Evolutionary conservation across 2,888 invertebrate genomes (phyloP), one percentile per base, ranked within the genome.

Genomic region (Macrophya alboannulata): DNA sequence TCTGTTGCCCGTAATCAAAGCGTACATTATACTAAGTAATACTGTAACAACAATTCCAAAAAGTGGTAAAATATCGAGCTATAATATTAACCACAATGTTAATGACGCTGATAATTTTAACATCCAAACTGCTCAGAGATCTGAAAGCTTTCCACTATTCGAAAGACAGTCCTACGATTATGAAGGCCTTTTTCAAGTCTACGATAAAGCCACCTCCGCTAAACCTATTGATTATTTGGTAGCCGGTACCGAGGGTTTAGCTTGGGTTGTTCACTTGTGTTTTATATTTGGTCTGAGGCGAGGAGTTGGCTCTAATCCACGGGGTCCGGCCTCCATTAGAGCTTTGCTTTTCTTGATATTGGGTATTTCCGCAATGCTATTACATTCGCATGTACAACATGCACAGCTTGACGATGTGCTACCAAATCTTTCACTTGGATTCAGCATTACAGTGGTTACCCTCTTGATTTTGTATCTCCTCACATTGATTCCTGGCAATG

Each of bases 191-290:
- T 21, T 17, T 15, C 31, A 94, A 87, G 92, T 93, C 77, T 91
- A 94, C 68, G 94, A 94, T 88, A 91, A 93, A 84, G 93, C 96
- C 86, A 95, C 95, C 48, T 90, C 92, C 68, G 92, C 91, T 15
- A 92, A 92, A 90, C 95, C 96, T 12, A 95, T 97, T 84, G 97
- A 97, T 92, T 96, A 97, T 91, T 95, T 98, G 71, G 94, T 96
- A 74, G 95, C 96, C 40, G 96, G 96, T 71, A 95, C 97, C 4
- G 95, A 97, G 91, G 96, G 96, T 88, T 93, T 98, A 76, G 95
- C 97, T 76, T 98, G 98, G 98, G 94, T 97, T 84, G 95, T 97
- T 25, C 98, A 99, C 94, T 96, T 97, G 89, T 95, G 97, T 87
- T 97, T 96, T 93, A 95, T 95, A 89, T 94, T 97, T 88, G 96